Evolutionary conservation across 2,888 invertebrate species (phyloP), one percentile per base, ranked within the genome.

Genomic region (Rhopalosiphum nymphaeae): DNA sequence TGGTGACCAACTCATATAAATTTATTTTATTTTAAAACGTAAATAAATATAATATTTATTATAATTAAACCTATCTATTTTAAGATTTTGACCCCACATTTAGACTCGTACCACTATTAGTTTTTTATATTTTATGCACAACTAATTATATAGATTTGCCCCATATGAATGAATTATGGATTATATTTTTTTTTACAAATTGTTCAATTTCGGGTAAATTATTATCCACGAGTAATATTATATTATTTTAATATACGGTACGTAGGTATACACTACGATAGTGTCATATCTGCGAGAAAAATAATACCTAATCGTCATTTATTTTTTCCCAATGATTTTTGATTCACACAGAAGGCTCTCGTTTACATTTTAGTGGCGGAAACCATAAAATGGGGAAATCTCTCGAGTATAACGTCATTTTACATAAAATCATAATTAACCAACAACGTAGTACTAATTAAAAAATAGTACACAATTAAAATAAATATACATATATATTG

Each of bases 291-390:
- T 46, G 49, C 29, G 88, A 46, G 36, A 67, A 56, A 78, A 93
- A 53, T 67, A 49, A 86, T 84, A 42, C 53, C 53, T 53, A 53
- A 53, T 84, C 57, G n/a, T 89, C 44, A 84, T 46, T 90, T 49
- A 29, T 46, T 85, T 93, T 93, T 84, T 84, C 84, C 44, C 87
- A 67, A 92, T 92, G 91, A 92, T 84, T 53, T 93, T 93, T 89
- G 89, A 93, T 93, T 93, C 93, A 93, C 93, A 93, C 85, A 93
- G 93, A 90, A 93, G 89, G 85, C 89, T 89, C 89, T 89, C 89
- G 88, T 89, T 89, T 89, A 92, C 89, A 85, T 29, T 85, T 85
- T 44, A 89, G 61, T 57, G 93, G 93, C 89, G 93, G 93, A 93
- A 93, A 93, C 93, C 49, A 89, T 67, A 53, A 21, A 56, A 57